These are phyloP conservation scores for Nemotelus pantherinus DNA, from an alignment of 2,888 invertebrate species.

Conservation along the genomic window DNA sequence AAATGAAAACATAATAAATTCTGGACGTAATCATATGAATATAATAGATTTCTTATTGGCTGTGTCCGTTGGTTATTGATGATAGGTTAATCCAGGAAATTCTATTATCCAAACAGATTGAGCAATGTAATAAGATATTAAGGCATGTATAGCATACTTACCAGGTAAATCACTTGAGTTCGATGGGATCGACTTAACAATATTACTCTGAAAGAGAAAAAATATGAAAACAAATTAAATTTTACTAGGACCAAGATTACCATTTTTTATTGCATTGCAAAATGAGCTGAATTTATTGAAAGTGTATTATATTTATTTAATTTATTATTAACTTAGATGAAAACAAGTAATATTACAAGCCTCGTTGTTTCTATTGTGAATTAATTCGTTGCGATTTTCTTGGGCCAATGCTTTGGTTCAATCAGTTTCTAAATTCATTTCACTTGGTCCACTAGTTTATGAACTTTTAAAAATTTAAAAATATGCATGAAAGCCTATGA, in stretches of 20 bases:
- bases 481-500: no score
- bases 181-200: not conserved
- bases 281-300: no score
- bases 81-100: slow-evolving; percentile 2
- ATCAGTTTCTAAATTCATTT: no score
- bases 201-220: not conserved
- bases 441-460: no score
- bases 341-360: no score
- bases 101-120: not conserved
- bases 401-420: no score
- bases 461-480: no score
- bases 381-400: no score
- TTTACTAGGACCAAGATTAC: not conserved
- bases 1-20: slow-evolving; percentile 29
- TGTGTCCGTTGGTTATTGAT: not conserved
- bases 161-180: not conserved
- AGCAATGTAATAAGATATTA: not conserved
- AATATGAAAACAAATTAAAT: slow-evolving; percentile 7
- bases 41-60: slow-evolving; percentile 2
- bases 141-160: not conserved
- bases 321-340: no score
- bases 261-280: no score
- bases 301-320: no score
- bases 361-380: no score
- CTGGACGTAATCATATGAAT: not conserved